Base-by-base conservation (phyloP, 30 jellyfish, hydroid and myxozoan species). In the Chrysaora quinquecirrha region DNA sequence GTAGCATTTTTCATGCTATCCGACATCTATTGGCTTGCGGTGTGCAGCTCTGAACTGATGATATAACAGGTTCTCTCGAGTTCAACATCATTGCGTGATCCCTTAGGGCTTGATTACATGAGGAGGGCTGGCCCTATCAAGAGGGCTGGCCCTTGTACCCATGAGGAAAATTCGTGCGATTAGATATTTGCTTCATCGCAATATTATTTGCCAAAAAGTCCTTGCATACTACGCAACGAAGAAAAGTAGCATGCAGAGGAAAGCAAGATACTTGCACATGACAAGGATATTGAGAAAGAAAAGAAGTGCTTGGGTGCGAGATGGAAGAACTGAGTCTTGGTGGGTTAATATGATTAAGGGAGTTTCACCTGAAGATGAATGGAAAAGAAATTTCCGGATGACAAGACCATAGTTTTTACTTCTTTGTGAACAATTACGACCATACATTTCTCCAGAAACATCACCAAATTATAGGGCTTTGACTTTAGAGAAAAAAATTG, bases 111-210 rank as follows among this genome's bases (percentile, higher is more conserved):
- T n/a, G n/a, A n/a, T n/a, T n/a, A n/a, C n/a, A n/a, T n/a, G n/a
- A n/a, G n/a, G n/a, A n/a, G n/a, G n/a, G n/a, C n/a, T n/a, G n/a
- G n/a, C n/a, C n/a, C n/a, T n/a, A n/a, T n/a, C n/a, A n/a, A n/a
- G n/a, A n/a, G n/a, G n/a, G n/a, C n/a, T n/a, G n/a, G n/a, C n/a
- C n/a, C n/a, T n/a, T n/a, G n/a, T n/a, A n/a, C n/a, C n/a, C n/a
- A n/a, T n/a, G n/a, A n/a, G n/a, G n/a, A n/a, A n/a, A n/a, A n/a
- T n/a, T n/a, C n/a, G n/a, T n/a, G n/a, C n/a, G n/a, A n/a, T n/a
- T n/a, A n/a, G n/a, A n/a, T 56, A 56, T 56, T 56, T 56, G n/a
- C 70, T 56, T 56, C 70, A 56, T 18, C 70, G n/a, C 70, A 56
- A 56, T 3, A 56, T 56, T 56, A 56, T 56, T 9, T 56, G 70